Percentiles rank a stretch among this genome's conserved stretches.
Conservation (phyloP, 1,140 invertebrate genomes). For the Halesus radiatus region DNA sequence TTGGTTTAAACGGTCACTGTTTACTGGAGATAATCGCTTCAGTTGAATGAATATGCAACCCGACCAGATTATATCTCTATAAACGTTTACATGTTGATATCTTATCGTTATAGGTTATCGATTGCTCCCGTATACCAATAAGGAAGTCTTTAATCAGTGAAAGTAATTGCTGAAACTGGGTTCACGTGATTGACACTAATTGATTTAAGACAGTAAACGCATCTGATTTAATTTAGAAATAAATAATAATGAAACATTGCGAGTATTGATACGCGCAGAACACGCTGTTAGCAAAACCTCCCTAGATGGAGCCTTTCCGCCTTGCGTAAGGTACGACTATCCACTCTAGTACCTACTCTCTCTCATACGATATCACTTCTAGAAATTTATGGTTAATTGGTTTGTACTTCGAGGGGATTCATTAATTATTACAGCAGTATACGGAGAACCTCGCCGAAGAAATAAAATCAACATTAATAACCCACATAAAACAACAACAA, state of each 20-base stretch:
- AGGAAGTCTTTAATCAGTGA: conserved; percentile 43
- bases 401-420: conserved; percentile 3
- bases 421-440: neutral
- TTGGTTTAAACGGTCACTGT: too few species aligned
- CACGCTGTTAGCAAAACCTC: conserved; percentile 29
- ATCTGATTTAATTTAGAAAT: conserved; percentile 32
- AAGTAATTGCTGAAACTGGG: conserved; percentile 47
- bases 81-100: conserved; percentile 42
- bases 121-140: conserved; percentile 5
- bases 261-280: conserved; percentile 2
- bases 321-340: conserved; percentile 1
- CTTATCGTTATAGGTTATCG: conserved; percentile 52
- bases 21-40: neutral
- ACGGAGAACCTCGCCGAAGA: neutral
- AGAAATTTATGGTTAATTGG: conserved; percentile 44
- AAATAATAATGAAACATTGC: conserved; percentile 10
- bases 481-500: too few species aligned
- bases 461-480: too few species aligned
- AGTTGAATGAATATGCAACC: conserved; percentile 47
- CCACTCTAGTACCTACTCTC: conserved; percentile 40
- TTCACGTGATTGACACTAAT: conserved; percentile 53
- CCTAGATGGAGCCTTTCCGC: conserved; percentile 52
- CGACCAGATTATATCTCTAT: conserved; percentile 33
- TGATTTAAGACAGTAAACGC: conserved; percentile 46
- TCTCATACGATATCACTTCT: conserved; percentile 43